Percentiles rank a stretch among this genome's conserved stretches.
Conservation (phyloP, 2,113 vertebrate genomes). For the Speoplatyrhinus poulsoni region DNA sequence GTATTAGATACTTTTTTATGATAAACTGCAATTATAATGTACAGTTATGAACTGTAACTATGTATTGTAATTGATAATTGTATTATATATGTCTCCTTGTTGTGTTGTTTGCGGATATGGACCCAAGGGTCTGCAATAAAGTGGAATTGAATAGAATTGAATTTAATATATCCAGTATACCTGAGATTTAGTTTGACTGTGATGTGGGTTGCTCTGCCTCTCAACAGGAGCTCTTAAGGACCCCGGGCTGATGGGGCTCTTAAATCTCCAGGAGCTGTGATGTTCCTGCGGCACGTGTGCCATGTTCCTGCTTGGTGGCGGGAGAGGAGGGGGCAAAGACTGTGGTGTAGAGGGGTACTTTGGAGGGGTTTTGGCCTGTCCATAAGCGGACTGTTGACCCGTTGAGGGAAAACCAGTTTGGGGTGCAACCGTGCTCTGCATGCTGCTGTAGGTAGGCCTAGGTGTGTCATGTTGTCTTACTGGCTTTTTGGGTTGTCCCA, state of each 20-base stretch:
- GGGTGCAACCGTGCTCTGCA: constrained; percentile 33
- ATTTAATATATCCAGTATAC: constrained; percentile 39
- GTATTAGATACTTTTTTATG: no score
- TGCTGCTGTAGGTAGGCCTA: constrained; percentile 7
- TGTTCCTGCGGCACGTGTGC: constrained; percentile 28
- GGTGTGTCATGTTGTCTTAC: constrained; percentile 46
- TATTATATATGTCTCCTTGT: not conserved
- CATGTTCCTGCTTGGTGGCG: constrained; percentile 22
- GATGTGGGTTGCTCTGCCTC: constrained; percentile 26
- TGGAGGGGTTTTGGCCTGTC: constrained; percentile 24
- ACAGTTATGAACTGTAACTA: no score
- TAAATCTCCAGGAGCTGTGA: constrained; percentile 63
- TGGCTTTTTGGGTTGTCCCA: constrained; percentile 30
- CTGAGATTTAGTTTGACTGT: constrained; percentile 10
- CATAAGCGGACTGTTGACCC: constrained; percentile 48
- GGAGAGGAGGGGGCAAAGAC: constrained; percentile 24
- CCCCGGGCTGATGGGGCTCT: constrained; percentile 49
- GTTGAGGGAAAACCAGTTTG: constrained; percentile 31
- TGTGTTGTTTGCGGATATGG: not conserved
- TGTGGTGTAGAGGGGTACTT: constrained; percentile 42
- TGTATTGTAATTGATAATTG: no score
- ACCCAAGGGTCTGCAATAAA: no score
- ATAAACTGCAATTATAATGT: no score
- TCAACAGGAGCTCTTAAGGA: constrained; percentile 18
- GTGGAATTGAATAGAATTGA: no score